A percentile compares a stretch with the other conserved stretches of the same genome.
These are phyloP conservation scores for Epinephelus lanceolatus DNA, from an alignment of 2,113 vertebrate genomes.

Conservation along the genomic window DNA sequence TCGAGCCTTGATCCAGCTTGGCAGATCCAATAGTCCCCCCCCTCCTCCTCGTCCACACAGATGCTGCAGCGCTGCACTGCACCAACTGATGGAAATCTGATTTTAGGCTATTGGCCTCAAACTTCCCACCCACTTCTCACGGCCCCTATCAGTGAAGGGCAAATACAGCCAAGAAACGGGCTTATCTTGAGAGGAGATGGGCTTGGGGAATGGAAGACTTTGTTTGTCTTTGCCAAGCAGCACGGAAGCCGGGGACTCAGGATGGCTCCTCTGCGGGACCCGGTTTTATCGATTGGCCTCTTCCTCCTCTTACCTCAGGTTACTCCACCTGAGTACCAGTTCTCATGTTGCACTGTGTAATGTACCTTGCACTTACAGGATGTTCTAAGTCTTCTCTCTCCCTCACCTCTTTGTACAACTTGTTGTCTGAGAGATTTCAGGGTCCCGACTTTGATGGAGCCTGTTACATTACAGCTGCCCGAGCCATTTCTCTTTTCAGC, in stretches of 20 bases:
- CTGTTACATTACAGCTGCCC: background rate
- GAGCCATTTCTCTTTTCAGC: slow-evolving; percentile 3
- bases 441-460: slow-evolving; percentile 4
- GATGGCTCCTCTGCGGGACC: slow-evolving; percentile 30
- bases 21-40: slow-evolving; percentile 44
- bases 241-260: slow-evolving; percentile 14
- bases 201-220: slow-evolving; percentile 41
- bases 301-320: slow-evolving; percentile 54
- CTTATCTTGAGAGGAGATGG: slow-evolving; percentile 67
- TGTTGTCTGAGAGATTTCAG: slow-evolving; percentile 29
- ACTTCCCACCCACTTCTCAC: slow-evolving; percentile 51
- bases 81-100: slow-evolving; percentile 69
- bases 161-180: slow-evolving; percentile 52
- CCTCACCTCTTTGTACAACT: slow-evolving; percentile 10
- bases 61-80: slow-evolving; percentile 71
- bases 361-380: slow-evolving; percentile 32
- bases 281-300: slow-evolving; percentile 51
- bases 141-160: slow-evolving; percentile 47
- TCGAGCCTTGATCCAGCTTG: slow-evolving; percentile 70
- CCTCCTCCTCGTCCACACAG: slow-evolving; percentile 41
- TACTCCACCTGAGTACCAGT: slow-evolving; percentile 43
- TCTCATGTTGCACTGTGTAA: slow-evolving; percentile 57
- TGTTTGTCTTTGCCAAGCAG: slow-evolving; percentile 65
- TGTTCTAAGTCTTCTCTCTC: slow-evolving; percentile 43
- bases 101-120: slow-evolving; percentile 49